These are phyloP conservation scores for Brienomyrus longianalis DNA, from an alignment of 2,113 vertebrate genomes.

Conservation along the genomic window DNA sequence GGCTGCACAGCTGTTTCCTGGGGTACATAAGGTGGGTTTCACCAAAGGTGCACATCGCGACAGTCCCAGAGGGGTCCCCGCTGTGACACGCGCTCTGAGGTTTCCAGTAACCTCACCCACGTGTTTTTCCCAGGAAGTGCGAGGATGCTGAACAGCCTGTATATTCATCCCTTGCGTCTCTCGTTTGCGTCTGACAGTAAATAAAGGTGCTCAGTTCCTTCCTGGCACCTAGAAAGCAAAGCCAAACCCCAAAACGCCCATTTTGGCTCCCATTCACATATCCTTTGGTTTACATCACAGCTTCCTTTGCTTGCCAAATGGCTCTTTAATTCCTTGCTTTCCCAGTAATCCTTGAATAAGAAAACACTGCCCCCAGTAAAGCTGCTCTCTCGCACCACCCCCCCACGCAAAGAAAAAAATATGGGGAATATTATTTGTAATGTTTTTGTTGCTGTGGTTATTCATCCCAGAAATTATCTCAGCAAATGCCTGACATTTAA, in stretches of 20 bases:
- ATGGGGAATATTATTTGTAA: background rate
- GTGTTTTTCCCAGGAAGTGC: background rate
- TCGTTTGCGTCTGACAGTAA: background rate
- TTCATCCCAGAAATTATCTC: background rate
- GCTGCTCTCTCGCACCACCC: background rate
- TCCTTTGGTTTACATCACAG: background rate
- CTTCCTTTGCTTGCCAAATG: background rate
- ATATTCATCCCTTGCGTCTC: background rate
- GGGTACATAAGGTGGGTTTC: background rate
- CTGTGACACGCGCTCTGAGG: background rate
- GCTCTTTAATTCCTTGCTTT: conserved; percentile 2
- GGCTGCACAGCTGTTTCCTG: background rate
- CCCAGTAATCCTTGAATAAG: background rate
- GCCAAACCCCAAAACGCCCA: background rate
- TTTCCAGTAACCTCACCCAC: background rate
- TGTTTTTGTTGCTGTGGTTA: conserved; percentile 5
- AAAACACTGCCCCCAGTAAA: background rate
- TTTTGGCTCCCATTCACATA: background rate
- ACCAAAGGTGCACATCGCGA: too few species aligned
- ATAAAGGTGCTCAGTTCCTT: background rate
- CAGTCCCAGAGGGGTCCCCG: background rate
- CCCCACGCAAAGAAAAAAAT: background rate
- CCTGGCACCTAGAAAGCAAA: background rate
- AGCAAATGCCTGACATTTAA: conserved; percentile 10
- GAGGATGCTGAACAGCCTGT: background rate